Base-by-base conservation (phyloP, 2,888 invertebrate species). In the Allophyes oxyacanthae region DNA sequence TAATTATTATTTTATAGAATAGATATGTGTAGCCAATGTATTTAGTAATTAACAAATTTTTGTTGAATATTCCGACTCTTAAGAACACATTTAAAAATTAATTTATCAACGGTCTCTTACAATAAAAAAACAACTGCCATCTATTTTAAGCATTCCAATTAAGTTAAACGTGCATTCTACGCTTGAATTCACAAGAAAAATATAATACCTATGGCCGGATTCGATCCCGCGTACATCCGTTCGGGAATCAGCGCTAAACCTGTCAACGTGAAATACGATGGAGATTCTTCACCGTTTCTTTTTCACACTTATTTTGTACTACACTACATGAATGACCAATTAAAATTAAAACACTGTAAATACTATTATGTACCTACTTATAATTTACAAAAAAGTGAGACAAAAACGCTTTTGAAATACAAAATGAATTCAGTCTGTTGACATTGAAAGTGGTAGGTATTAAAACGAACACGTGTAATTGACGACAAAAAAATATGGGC, bases 101-200 rank as follows among this genome's bases (percentile, higher is more conserved):
- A 60, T 45, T 38, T 46, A 42, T 64, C 52, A 48, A 43, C 20
- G 11, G 20, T 25, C 33, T 26, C 7, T 9, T 11, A 15, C 43
- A 48, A 46, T 28, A 40, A 43, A 66, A 67, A 64, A 10, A 13
- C 36, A 32, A 53, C 14, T 28, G 33, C 36, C 32, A 46, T 67
- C 36, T 41, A 46, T 67, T 52, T 42, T 36, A 60, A 52, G 61
- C 37, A 48, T 61, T 48, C 34, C 20, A 53, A 36, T 43, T 42
- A 63, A 37, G 45, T 50, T 13, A 37, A 67, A 53, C 20, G 69
- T 14, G 44, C 37, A 69, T 67, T 60, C 34, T 32, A 48, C 26
- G 45, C 46, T 41, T 42, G 44, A 55, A 61, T 74, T 71, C 54
- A 26, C 13, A 32, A 53, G 52, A 58, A 69, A 64, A 57, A 58